Base-by-base conservation (phyloP, 1,140 invertebrate species). In the Micrasema minimum region DNA sequence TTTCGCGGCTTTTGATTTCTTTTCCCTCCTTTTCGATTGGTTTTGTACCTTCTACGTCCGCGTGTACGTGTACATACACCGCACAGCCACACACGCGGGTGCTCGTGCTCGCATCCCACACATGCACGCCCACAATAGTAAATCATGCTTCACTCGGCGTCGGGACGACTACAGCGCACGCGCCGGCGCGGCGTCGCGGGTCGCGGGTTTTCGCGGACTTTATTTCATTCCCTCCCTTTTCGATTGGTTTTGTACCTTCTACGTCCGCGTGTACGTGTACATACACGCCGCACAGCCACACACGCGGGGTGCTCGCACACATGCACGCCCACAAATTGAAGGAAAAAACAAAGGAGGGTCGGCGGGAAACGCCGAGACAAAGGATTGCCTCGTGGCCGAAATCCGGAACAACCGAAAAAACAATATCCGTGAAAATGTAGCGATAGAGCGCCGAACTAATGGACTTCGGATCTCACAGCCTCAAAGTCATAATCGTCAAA, bases 201-300 rank as follows among this genome's bases (percentile, higher is more conserved):
- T 64, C 31, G 22, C 26, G 6, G 12, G 18, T 22, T 64, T 64
- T 64, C 59, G 59, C 59, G 43, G 59, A 45, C 55, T 59, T 59
- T 59, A 59, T 59, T 59, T 59, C 55, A 46, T 64, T 64, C 12
- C 59, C 43, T 45, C 59, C 59, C 59, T 46, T 64, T 64, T 46
- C 59, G 59, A 64, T 64, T 64, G 59, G 59, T 64, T 64, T 64
- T 41, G 48, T 51, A 51, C 48, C 51, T 55, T 38, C 35, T 59
- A 59, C 18, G 11, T 31, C 23, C 23, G 0, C 53, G n/a, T 20
- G 53, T 51, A 45, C 43, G 18, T 45, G 18, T 10, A 16, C 16
- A 48, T 16, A 48, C 46, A 48, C 46, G 26, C 7, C 7, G 26
- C 7, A 55, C n/a, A 55, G n/a, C 12, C 23, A 55, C 51, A 12